Percentiles rank a stretch among this genome's conserved stretches.
phyloP scores from a whole-genome alignment of 2,113 vertebrate genomes.

The Rhodinocichla rosea region DNA sequence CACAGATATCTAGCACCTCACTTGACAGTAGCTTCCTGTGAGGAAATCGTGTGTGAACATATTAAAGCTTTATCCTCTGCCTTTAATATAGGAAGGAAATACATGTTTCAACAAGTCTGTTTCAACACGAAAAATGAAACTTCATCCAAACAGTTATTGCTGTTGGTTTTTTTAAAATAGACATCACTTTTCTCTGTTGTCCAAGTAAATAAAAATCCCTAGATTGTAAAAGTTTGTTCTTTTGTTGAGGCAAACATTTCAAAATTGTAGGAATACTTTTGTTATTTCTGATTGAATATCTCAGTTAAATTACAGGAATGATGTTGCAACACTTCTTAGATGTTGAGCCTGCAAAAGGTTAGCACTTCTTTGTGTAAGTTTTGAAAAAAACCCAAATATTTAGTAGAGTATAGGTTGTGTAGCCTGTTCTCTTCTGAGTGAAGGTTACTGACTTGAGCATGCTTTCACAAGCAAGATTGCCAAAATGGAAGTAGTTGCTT shows the following conservation, averaged over 20 bases:
- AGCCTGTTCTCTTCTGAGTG: not conserved
- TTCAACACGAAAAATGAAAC: conserved; percentile 7
- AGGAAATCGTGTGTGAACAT: not conserved
- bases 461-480: not conserved
- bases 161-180: not conserved
- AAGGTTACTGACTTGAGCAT: not conserved
- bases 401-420: not conserved
- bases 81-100: not conserved
- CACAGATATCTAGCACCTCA: not conserved
- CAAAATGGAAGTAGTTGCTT: not conserved
- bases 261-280: not conserved
- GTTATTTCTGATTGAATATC: not conserved
- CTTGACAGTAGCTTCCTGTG: conserved; percentile 39
- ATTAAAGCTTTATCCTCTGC: not conserved
- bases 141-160: not conserved
- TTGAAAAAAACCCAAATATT: not conserved
- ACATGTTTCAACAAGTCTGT: not conserved
- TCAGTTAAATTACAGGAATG: not conserved
- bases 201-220: not conserved
- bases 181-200: not conserved
- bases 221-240: not conserved
- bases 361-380: not conserved
- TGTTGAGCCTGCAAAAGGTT: not conserved
- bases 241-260: not conserved
- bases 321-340: not conserved